Conservation (phyloP, 1,140 invertebrate species). For the Eueides isabella region DNA sequence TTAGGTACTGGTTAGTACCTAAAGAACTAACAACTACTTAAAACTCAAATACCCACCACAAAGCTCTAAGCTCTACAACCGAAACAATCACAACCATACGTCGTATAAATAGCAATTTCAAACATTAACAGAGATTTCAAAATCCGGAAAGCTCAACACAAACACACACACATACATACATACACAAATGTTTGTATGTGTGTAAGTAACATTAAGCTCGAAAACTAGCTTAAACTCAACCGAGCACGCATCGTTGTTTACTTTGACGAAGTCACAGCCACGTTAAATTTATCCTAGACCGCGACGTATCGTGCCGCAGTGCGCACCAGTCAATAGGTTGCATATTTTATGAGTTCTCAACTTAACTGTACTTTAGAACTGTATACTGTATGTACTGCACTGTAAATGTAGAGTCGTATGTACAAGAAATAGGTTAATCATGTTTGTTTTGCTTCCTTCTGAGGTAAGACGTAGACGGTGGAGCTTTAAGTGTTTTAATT, state of each 20-base stretch:
- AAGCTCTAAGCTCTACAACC: conserved; percentile 11
- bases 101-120: conserved; percentile 25
- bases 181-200: neutral
- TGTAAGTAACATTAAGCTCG: conserved; percentile 45
- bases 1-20: too few species aligned
- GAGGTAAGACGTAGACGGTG: neutral
- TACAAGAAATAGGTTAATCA: conserved; percentile 6
- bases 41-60: neutral
- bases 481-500: neutral
- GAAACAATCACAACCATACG: conserved; percentile 7
- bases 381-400: conserved; percentile 7
- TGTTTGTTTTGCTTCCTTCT: conserved; percentile 2
- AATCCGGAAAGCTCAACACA: conserved; percentile 52
- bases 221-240: conserved; percentile 55
- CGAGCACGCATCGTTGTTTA: conserved; percentile 63
- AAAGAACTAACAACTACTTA: neutral
- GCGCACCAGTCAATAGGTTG: conserved; percentile 70
- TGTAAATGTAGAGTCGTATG: neutral
- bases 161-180: conserved; percentile 48
- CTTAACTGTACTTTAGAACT: conserved; percentile 47
- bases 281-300: conserved; percentile 60
- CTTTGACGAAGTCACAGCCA: conserved; percentile 66
- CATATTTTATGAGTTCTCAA: conserved; percentile 72
- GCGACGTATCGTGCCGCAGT: conserved; percentile 63
- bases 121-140: conserved; percentile 48